A percentile compares a stretch with the other conserved stretches of the same genome.
Conservation (phyloP, 2,888 invertebrate species). For the Stegophylla sp. region DNA sequence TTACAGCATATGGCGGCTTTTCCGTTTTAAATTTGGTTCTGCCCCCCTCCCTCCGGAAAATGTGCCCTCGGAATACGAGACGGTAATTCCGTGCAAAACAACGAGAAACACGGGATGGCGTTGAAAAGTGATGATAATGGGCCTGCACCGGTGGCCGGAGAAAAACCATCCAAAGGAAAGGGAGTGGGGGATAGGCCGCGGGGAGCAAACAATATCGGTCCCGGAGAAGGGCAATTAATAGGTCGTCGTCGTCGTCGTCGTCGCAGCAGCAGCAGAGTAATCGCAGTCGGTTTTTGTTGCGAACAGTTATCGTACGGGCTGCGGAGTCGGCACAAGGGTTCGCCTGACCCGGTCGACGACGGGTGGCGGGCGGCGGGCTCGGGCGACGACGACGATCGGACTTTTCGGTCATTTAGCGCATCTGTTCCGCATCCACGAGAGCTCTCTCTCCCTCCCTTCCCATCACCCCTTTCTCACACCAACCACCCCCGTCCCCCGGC, state of each 20-base stretch:
- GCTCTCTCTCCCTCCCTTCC: neutral
- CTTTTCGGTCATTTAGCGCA: conserved; percentile 56
- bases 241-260: conserved; percentile 24
- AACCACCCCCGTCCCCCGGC: neutral
- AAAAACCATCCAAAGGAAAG: too few relatives aligned
- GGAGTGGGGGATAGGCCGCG: neutral
- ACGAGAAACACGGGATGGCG: neutral
- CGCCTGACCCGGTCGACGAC: too few relatives aligned
- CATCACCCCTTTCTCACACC: neutral
- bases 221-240: conserved; percentile 36
- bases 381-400: conserved; percentile 7
- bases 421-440: conserved; percentile 33
- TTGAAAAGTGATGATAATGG: neutral
- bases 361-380: neutral
- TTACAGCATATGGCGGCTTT: too few relatives aligned
- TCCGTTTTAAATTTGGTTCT: too few relatives aligned
- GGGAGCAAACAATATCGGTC: neutral
- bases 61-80: too few relatives aligned
- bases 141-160: neutral
- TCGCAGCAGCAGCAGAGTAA: neutral
- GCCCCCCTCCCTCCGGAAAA: too few relatives aligned
- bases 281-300: conserved; percentile 40
- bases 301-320: neutral
- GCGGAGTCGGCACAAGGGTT: neutral
- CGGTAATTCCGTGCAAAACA: too few relatives aligned